A percentile compares a stretch with the other conserved stretches of the same genome.
Conservation (phyloP, 2,888 invertebrate species). For the Sminthurides aquaticus region DNA sequence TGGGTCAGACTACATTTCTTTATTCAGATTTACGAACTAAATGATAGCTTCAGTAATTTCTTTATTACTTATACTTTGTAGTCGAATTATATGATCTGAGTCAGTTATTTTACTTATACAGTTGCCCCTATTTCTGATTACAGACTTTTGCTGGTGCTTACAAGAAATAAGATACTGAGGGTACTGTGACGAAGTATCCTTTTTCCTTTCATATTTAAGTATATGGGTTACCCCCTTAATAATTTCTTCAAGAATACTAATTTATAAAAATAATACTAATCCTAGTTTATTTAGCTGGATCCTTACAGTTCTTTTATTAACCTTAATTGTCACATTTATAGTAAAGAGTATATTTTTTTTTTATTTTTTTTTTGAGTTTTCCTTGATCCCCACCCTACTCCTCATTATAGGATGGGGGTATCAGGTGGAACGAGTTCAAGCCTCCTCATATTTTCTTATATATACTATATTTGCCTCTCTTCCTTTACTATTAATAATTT, state of each 20-base stretch:
- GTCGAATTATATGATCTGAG: too few relatives aligned
- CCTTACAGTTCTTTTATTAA: conserved; percentile 53
- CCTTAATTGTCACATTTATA: conserved; percentile 54
- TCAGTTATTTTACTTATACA: too few relatives aligned
- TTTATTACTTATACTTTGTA: too few relatives aligned
- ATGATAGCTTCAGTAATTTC: neutral
- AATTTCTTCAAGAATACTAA: neutral
- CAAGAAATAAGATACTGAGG: too few relatives aligned
- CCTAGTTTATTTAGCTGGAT: neutral
- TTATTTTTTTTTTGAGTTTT: conserved; percentile 65
- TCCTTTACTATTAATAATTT: conserved; percentile 56
- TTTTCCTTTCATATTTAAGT: neutral
- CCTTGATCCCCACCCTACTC: conserved; percentile 60
- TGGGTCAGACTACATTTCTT: conserved; percentile 1
- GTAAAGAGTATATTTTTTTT: conserved; percentile 58
- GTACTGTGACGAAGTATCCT: neutral
- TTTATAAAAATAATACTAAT: neutral
- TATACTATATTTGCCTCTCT: conserved; percentile 63
- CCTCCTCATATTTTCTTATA: conserved; percentile 61
- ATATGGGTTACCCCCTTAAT: neutral
- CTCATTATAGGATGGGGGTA: conserved; percentile 62
- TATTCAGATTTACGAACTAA: neutral
- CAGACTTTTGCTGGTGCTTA: too few relatives aligned
- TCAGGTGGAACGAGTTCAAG: conserved; percentile 62
- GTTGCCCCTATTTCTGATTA: too few relatives aligned